phyloP scores from a whole-genome alignment of 2,888 invertebrate genomes.

The Eristalis tenax region DNA sequence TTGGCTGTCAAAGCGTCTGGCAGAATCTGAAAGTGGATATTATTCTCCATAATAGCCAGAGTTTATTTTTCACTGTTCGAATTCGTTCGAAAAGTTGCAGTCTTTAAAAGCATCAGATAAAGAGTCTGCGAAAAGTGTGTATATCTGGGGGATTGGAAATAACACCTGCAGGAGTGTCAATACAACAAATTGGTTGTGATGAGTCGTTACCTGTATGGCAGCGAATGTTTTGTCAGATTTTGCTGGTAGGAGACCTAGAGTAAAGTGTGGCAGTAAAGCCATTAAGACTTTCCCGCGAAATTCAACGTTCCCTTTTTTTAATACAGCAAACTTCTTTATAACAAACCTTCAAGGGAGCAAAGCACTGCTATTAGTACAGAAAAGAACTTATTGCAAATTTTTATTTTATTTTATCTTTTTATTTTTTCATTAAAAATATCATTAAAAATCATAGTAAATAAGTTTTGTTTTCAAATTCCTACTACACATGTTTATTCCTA shows the following conservation, averaged over 20 bases:
- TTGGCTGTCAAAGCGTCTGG: neutral
- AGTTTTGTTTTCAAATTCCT: too few species aligned
- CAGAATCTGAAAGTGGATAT: neutral
- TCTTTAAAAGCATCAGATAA: neutral
- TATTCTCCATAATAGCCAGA: neutral
- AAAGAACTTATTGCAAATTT: too few species aligned
- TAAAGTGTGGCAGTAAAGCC: neutral
- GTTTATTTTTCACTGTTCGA: neutral
- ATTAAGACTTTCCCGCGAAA: too few species aligned
- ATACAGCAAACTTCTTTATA: too few species aligned
- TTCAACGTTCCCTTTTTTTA: too few species aligned
- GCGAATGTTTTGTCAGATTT: conserved; percentile 10
- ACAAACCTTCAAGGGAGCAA: too few species aligned
- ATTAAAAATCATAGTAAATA: too few species aligned
- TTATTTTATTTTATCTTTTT: too few species aligned
- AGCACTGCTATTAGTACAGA: too few species aligned
- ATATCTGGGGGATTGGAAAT: neutral
- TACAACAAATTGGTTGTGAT: neutral
- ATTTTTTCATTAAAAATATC: too few species aligned
- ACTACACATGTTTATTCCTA: too few species aligned
- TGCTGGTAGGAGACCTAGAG: neutral
- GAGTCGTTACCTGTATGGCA: neutral
- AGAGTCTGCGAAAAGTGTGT: neutral
- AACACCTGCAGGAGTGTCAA: neutral
- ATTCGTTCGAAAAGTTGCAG: neutral